Percentiles rank a stretch among this genome's conserved stretches.
These are phyloP conservation scores for Aurelia sp. DNA, from an alignment of 30 jellyfish, hydroid and myxozoan species.

Conservation along the genomic window DNA sequence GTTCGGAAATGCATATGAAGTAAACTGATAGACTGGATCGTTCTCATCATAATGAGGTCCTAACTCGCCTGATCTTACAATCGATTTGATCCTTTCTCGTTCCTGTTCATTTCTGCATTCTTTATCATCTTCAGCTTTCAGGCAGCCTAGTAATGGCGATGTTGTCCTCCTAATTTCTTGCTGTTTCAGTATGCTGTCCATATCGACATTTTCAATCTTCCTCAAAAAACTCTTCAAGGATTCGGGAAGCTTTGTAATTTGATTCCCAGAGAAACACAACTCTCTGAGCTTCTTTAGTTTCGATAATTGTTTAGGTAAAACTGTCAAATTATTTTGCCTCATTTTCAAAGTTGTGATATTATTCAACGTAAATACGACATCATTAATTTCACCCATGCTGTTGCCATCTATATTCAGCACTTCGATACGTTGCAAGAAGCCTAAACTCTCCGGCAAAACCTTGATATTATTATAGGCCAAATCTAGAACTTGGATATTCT, in stretches of 20 bases:
- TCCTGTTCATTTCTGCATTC: slow-evolving; percentile 1
- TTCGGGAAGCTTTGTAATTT: slow-evolving; percentile 35
- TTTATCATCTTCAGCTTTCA: slow-evolving; percentile 19
- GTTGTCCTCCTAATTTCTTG: slow-evolving; percentile 1
- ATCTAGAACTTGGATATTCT: slow-evolving; percentile 37
- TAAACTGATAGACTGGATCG: slow-evolving; percentile 53
- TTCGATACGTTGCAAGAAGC: slow-evolving; percentile 32
- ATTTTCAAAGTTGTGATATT: slow-evolving; percentile 21
- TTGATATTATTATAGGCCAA: slow-evolving; percentile 53
- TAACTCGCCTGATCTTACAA: no score
- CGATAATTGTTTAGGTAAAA: slow-evolving; percentile 48
- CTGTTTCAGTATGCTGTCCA: slow-evolving; percentile 8
- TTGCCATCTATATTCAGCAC: slow-evolving; percentile 45
- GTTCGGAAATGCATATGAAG: slow-evolving; percentile 62
- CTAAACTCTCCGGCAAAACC: slow-evolving; percentile 58
- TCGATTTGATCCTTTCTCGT: neutral
- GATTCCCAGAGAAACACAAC: slow-evolving; percentile 34
- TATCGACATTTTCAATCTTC: slow-evolving; percentile 35
- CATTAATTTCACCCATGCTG: slow-evolving; percentile 9
- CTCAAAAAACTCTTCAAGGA: slow-evolving; percentile 15
- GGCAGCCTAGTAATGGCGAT: slow-evolving; percentile 34
- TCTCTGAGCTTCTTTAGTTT: slow-evolving; percentile 48
- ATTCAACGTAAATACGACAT: slow-evolving; percentile 31
- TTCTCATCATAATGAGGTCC: slow-evolving; percentile 26
- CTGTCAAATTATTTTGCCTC: slow-evolving; percentile 15